Conservation (phyloP, 2,113 vertebrate genomes). For the Ramphastos sulfuratus region DNA sequence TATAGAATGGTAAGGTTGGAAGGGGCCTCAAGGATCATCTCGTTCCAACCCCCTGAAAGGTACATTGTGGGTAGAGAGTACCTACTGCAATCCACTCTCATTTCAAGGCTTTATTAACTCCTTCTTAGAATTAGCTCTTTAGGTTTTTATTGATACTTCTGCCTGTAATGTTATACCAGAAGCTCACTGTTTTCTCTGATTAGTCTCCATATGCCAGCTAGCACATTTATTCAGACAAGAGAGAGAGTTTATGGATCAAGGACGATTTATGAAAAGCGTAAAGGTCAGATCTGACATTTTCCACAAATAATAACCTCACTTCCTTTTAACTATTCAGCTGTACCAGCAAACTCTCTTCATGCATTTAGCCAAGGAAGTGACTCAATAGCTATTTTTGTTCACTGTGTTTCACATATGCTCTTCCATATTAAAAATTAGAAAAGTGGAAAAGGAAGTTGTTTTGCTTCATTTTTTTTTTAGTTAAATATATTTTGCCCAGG, state of each 20-base stretch:
- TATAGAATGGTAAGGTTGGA: no score
- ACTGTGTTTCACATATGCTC: neutral
- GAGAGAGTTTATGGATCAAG: neutral
- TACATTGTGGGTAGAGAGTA: neutral
- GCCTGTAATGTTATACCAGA: neutral
- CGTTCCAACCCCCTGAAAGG: neutral
- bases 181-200: neutral
- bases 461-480: neutral
- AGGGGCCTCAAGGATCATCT: no score
- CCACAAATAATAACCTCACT: neutral
- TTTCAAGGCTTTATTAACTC: neutral
- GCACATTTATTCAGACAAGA: neutral
- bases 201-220: neutral
- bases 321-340: neutral
- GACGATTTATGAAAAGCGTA: neutral
- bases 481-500: conserved; percentile 1
- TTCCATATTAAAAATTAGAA: neutral
- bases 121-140: neutral
- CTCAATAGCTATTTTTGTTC: neutral
- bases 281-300: neutral
- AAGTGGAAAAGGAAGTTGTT: neutral
- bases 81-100: neutral
- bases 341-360: neutral
- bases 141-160: neutral
- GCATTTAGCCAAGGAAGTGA: neutral